phyloP scores from a whole-genome alignment of 2,113 vertebrate genomes.

The Lethenteron reissneri region DNA sequence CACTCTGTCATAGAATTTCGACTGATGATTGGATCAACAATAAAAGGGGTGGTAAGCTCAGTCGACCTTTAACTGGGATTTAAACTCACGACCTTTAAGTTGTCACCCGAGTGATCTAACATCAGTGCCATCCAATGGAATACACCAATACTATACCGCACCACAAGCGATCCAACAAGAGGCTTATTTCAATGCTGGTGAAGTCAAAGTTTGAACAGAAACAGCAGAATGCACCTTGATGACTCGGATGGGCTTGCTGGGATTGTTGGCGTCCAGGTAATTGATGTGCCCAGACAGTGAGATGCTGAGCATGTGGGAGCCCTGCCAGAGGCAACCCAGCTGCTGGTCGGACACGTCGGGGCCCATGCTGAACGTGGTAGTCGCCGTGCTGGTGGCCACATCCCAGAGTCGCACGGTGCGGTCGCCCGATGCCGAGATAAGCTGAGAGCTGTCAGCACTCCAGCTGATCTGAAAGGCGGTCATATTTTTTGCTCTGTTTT shows the following conservation, averaged over 20 bases:
- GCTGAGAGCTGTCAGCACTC: conserved; percentile 59
- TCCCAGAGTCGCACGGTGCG: conserved; percentile 93
- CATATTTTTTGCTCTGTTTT: too few relatives aligned
- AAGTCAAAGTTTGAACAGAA: too few relatives aligned
- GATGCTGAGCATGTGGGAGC: conserved; percentile 52
- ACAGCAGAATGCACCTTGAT: conserved; percentile 39
- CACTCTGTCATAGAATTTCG: too few relatives aligned
- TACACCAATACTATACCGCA: too few relatives aligned
- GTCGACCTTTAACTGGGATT: too few relatives aligned
- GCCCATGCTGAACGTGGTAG: conserved; percentile 71
- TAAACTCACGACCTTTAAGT: too few relatives aligned
- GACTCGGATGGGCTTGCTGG: conserved; percentile 44
- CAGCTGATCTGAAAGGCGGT: conserved; percentile 30
- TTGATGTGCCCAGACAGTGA: conserved; percentile 90
- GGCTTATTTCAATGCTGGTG: too few relatives aligned
- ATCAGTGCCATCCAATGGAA: too few relatives aligned
- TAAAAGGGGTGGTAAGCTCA: too few relatives aligned
- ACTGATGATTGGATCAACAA: too few relatives aligned
- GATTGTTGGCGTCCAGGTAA: conserved; percentile 85
- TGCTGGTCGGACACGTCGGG: conserved; percentile 60
- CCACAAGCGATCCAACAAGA: too few relatives aligned
- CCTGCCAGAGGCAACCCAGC: conserved; percentile 91
- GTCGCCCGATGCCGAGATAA: conserved; percentile 87
- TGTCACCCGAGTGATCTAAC: too few relatives aligned
- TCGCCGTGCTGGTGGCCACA: conserved; percentile 32